A percentile compares a stretch with the other conserved stretches of the same genome.
phyloP scores from a whole-genome alignment of 2,113 vertebrate genomes.

The Climacteris rufus region DNA sequence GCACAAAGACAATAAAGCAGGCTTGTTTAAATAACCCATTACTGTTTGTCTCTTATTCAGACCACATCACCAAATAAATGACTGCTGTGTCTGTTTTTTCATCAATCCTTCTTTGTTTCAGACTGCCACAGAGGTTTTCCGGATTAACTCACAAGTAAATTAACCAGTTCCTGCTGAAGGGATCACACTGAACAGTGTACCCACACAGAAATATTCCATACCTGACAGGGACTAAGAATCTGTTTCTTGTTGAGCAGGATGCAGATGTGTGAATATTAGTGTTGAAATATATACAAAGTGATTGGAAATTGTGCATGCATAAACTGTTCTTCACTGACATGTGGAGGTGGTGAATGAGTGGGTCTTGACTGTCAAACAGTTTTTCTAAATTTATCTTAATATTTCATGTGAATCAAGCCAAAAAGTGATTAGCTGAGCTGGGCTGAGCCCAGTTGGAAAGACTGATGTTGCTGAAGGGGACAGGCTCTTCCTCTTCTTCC shows the following conservation, averaged over 20 bases:
- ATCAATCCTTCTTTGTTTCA: slow-evolving; percentile 47
- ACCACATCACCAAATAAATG: slow-evolving; percentile 18
- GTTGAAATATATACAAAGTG: not conserved
- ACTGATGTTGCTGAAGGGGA: not conserved
- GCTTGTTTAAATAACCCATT: slow-evolving; percentile 48
- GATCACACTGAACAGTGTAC: not conserved
- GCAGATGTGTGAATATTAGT: not conserved
- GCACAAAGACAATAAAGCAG: slow-evolving; percentile 24
- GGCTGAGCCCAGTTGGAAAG: not conserved
- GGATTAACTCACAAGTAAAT: slow-evolving; percentile 27
- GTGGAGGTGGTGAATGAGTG: not conserved
- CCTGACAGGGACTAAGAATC: not conserved
- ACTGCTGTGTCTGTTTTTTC: slow-evolving; percentile 22
- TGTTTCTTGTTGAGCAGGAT: not conserved
- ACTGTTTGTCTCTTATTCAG: not conserved
- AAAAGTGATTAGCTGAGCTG: not conserved
- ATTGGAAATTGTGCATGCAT: not conserved
- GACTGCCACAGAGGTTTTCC: not conserved
- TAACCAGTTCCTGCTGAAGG: not conserved
- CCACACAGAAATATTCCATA: not conserved
- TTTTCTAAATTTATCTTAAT: not conserved
- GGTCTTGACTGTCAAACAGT: not conserved
- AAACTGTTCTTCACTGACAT: not conserved
- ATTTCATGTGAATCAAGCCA: not conserved
- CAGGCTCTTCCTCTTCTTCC: not conserved